A percentile compares a stretch with the other conserved stretches of the same genome.
These are phyloP conservation scores for Caenorhabditis briggsae DNA, from an alignment of 1,140 invertebrate species.

Conservation along the genomic window DNA sequence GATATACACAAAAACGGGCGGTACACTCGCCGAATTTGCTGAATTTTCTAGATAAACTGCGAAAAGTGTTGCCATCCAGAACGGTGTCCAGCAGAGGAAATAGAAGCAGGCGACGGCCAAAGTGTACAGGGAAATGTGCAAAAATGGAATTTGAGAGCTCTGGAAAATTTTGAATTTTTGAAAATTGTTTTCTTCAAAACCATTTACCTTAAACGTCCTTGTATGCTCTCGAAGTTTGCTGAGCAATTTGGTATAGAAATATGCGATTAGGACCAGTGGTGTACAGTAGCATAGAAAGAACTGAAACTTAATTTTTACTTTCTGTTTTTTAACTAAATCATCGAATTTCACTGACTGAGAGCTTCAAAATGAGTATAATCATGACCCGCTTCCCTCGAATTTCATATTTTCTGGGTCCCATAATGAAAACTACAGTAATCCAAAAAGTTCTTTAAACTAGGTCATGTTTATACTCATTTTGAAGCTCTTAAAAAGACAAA, in stretches of 20 bases:
- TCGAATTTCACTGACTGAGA: too few species aligned
- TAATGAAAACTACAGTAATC: too few species aligned
- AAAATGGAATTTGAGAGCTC: slow-evolving; percentile 74
- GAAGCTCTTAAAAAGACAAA: too few species aligned
- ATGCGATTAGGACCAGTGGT: slow-evolving; percentile 74
- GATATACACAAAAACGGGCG: slow-evolving; percentile 75
- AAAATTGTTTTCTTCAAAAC: background rate
- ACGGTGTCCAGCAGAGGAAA: slow-evolving; percentile 77
- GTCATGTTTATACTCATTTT: too few species aligned
- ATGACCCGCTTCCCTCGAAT: too few species aligned
- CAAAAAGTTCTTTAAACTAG: too few species aligned
- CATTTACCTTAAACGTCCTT: slow-evolving; percentile 76
- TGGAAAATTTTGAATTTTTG: slow-evolving; percentile 43
- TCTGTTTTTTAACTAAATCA: too few species aligned
- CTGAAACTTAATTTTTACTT: slow-evolving; percentile 49
- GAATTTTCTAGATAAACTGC: slow-evolving; percentile 75
- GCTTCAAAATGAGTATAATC: too few species aligned
- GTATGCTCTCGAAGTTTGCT: slow-evolving; percentile 74
- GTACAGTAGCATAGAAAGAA: slow-evolving; percentile 76
- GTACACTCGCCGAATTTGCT: slow-evolving; percentile 68
- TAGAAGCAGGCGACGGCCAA: slow-evolving; percentile 78
- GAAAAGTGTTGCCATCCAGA: slow-evolving; percentile 65
- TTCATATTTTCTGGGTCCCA: too few species aligned
- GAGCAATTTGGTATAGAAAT: slow-evolving; percentile 74
- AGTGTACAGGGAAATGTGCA: slow-evolving; percentile 77